Evolutionary conservation across 2,113 vertebrate species (phyloP), one percentile per base, ranked within the genome.

Genomic region (Sebastes schlegelii): DNA sequence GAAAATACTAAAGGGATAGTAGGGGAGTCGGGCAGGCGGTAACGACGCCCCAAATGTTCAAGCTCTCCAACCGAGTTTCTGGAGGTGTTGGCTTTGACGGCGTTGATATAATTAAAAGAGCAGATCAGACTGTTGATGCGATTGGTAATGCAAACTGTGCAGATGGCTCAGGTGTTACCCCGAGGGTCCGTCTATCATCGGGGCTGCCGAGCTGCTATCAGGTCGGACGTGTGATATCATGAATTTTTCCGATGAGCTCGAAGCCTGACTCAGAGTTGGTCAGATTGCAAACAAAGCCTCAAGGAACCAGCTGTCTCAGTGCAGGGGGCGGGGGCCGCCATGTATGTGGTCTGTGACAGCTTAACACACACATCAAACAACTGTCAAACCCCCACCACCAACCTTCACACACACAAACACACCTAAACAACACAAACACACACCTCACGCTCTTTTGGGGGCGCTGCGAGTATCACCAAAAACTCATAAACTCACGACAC

Each of bases 311-410:
- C 87, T 93, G 92, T 91, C 90, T 89, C 63, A 8, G 61, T 57
- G 23, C 57, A 64, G 64, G 62, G 48, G 57, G 26, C 1, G 23
- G 26, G 34, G 34, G 58, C 54, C 2, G 57, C 67, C 14, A 7
- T 48, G 88, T 74, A 92, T 92, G 91, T 91, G 90, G 89, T 91
- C 88, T 72, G 64, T 58, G 79, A 86, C 88, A 92, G 88, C 84
- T 91, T 89, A 85, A 86, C 86, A 87, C 86, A 87, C 91, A 90
- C 85, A 89, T 91, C 90, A 91, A 90, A 93, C 87, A 85, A 85
- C 84, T 86, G 88, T 88, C 69, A 54, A 54, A 81, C 75, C 77
- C 87, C 88, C 61, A 43, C 81, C 43, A 14, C 34, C 34, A 19
- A 40, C 78, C 64, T 45, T 65, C 76, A 83, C 86, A 87, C 84